Percentiles rank a stretch among this genome's conserved stretches.
These are phyloP conservation scores for Girardia tigrina DNA, from an alignment of 2,888 invertebrate species.

Conservation along the genomic window DNA sequence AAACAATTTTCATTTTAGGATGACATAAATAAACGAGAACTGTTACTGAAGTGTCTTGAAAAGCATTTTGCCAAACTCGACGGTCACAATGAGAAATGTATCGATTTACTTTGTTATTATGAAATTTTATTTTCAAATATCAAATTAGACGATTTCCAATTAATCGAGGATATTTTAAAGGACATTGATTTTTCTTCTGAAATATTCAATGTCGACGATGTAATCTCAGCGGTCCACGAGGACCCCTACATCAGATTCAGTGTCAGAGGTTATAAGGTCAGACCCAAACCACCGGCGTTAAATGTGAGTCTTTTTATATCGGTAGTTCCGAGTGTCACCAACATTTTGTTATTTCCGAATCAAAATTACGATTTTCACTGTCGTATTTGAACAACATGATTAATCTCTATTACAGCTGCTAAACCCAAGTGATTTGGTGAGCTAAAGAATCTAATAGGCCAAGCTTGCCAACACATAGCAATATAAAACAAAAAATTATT, in stretches of 20 bases:
- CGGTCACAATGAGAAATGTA: not conserved
- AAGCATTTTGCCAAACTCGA: not conserved
- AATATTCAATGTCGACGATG: not conserved
- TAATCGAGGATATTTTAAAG: not conserved
- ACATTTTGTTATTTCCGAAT: too few species aligned
- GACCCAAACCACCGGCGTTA: slow-evolving; percentile 31
- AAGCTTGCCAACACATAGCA: too few species aligned
- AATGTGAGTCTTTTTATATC: slow-evolving; percentile 28
- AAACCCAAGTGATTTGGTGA: too few species aligned
- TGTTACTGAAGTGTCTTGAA: not conserved
- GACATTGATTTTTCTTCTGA: not conserved
- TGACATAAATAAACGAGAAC: not conserved
- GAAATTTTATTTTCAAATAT: not conserved
- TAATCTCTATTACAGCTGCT: too few species aligned
- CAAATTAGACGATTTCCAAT: not conserved
- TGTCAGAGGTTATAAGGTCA: slow-evolving; percentile 28
- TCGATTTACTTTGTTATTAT: not conserved
- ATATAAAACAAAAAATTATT: too few species aligned
- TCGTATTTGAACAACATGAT: too few species aligned
- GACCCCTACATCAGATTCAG: slow-evolving; percentile 30
- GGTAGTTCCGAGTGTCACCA: too few species aligned
- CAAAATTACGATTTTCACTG: too few species aligned
- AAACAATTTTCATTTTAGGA: too few species aligned
- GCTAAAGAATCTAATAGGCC: too few species aligned
- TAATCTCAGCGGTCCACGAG: slow-evolving; percentile 16